phyloP scores from a whole-genome alignment of 2,797 vertebrate genomes.

The Parambassis ranga region DNA sequence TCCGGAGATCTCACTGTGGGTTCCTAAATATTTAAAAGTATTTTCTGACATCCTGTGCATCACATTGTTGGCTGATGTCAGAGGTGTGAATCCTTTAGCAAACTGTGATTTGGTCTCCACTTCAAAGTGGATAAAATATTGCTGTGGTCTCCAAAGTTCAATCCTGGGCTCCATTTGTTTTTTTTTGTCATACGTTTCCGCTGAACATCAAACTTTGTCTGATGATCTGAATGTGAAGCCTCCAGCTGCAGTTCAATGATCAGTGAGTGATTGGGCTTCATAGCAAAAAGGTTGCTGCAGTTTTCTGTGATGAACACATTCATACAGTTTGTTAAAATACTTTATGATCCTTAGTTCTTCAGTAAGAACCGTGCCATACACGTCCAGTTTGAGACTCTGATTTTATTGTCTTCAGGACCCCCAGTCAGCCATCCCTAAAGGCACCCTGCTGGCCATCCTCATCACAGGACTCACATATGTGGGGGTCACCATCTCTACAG shows the following conservation, averaged over 20 bases:
- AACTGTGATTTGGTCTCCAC: background rate
- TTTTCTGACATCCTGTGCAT: background rate
- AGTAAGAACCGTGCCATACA: too few relatives aligned
- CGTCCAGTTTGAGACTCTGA: too few relatives aligned
- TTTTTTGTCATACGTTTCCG: too few relatives aligned
- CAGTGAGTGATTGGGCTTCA: too few relatives aligned
- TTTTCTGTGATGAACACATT: too few relatives aligned
- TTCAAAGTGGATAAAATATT: background rate
- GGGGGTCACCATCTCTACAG: slow-evolving; percentile 89
- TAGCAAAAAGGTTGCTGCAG: too few relatives aligned
- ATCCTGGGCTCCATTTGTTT: background rate
- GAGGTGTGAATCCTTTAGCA: background rate
- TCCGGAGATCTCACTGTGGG: slow-evolving; percentile 95
- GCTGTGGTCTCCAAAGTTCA: background rate
- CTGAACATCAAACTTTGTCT: too few relatives aligned
- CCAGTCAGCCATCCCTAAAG: slow-evolving; percentile 95
- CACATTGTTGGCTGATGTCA: background rate
- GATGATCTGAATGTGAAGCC: too few relatives aligned
- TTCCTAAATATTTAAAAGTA: background rate
- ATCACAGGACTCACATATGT: slow-evolving; percentile 92
- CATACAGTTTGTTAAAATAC: too few relatives aligned
- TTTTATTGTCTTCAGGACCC: slow-evolving; percentile 91
- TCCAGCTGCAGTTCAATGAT: too few relatives aligned
- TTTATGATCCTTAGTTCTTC: too few relatives aligned
- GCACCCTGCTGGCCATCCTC: slow-evolving; percentile 94